phyloP scores from a whole-genome alignment of 2,888 invertebrate species.

The Andrena bicolor region DNA sequence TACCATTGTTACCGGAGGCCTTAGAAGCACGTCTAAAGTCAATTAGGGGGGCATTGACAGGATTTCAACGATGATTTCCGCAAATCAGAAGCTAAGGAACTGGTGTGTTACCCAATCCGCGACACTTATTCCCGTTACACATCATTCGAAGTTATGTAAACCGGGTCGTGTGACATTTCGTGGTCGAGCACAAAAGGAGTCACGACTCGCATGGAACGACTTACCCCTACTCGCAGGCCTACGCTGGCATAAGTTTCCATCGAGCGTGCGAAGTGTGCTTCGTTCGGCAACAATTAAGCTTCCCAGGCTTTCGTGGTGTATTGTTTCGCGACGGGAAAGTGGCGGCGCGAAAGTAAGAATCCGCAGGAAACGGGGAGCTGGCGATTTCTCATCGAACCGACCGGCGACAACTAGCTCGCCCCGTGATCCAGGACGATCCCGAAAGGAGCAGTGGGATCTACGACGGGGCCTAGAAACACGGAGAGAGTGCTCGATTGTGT shows the following conservation, averaged over 20 bases:
- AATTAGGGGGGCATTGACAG: background rate
- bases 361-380: conserved; percentile 58
- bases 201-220: conserved; percentile 29
- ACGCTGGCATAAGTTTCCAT: conserved; percentile 59
- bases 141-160: conserved; percentile 70
- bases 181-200: conserved; percentile 37
- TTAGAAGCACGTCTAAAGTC: too few relatives aligned
- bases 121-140: conserved; percentile 64
- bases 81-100: conserved; percentile 22
- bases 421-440: conserved; percentile 46
- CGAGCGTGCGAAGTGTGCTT: conserved; percentile 71
- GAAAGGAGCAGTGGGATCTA: conserved; percentile 43
- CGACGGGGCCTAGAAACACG: conserved; percentile 33
- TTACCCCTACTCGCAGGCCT: conserved; percentile 11
- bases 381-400: conserved; percentile 54
- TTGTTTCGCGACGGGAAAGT: conserved; percentile 74
- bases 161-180: conserved; percentile 69
- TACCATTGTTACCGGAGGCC: too few relatives aligned
- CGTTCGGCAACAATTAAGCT: conserved; percentile 69
- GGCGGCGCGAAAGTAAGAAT: conserved; percentile 74
- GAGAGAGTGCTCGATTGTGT: conserved; percentile 48
- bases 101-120: conserved; percentile 54
- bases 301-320: conserved; percentile 73
- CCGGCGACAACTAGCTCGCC: conserved; percentile 9
- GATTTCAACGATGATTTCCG: background rate